Evolutionary conservation across 2,888 invertebrate genomes (phyloP).

Genomic region (Taenaris catops): DNA sequence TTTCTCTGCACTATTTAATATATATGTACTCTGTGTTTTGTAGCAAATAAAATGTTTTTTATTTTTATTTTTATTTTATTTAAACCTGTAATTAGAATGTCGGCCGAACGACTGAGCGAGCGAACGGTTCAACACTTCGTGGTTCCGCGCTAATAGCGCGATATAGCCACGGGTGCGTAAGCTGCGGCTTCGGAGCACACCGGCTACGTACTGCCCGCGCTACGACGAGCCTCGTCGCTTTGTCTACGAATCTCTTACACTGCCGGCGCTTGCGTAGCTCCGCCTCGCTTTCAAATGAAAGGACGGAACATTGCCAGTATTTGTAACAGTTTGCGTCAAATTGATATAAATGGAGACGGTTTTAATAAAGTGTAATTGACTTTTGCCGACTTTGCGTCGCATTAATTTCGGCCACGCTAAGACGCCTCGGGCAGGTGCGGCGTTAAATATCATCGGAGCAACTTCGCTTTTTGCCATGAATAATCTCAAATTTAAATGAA

Average conservation of each 20-base stretch:
- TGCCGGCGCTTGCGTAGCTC: slow-evolving; percentile 74
- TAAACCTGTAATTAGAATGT: too few relatives aligned
- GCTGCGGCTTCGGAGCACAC: slow-evolving; percentile 46
- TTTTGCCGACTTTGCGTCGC: slow-evolving; percentile 78
- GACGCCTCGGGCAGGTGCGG: slow-evolving; percentile 74
- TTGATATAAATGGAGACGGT: slow-evolving; percentile 80
- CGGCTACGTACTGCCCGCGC: slow-evolving; percentile 44
- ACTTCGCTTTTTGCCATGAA: slow-evolving; percentile 66
- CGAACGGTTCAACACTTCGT: slow-evolving; percentile 23
- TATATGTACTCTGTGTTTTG: too few relatives aligned
- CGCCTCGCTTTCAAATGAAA: slow-evolving; percentile 71
- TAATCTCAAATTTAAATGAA: slow-evolving; percentile 73
- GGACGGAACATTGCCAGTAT: slow-evolving; percentile 78
- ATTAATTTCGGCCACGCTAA: slow-evolving; percentile 77
- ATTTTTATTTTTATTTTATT: too few relatives aligned
- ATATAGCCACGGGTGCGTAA: slow-evolving; percentile 27
- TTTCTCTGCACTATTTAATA: too few relatives aligned
- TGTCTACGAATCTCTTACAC: slow-evolving; percentile 39
- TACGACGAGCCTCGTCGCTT: slow-evolving; percentile 33
- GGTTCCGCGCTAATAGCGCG: slow-evolving; percentile 30
- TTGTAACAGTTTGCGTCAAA: slow-evolving; percentile 80
- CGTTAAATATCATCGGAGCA: slow-evolving; percentile 65
- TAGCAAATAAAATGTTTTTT: too few relatives aligned
- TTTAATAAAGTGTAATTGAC: slow-evolving; percentile 81
- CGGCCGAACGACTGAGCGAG: slow-evolving; percentile 46